Conservation (phyloP, 2,113 vertebrate genomes). For the Arizona elegans region DNA sequence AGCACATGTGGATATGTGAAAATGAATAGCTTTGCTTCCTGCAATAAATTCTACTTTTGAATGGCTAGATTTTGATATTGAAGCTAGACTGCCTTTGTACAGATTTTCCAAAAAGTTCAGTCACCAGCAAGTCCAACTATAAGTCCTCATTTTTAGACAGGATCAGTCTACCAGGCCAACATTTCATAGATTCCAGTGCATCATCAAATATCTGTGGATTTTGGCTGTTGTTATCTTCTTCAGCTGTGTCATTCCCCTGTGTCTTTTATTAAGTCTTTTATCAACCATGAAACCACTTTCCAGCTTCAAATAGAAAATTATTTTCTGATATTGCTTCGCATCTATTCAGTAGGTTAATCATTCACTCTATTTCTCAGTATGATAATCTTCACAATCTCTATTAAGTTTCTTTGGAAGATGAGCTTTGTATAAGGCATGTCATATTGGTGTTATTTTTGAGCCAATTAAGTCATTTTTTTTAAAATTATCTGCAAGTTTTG, state of each 20-base stretch:
- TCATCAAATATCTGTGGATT: background rate
- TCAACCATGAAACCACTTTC: background rate
- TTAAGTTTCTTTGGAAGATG: background rate
- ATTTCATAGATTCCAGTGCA: background rate
- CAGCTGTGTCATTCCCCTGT: background rate
- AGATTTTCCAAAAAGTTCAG: background rate
- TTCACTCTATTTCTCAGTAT: background rate
- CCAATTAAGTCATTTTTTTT: background rate
- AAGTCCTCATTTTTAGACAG: background rate
- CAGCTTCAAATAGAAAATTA: background rate
- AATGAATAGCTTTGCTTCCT: background rate
- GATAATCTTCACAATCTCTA: background rate
- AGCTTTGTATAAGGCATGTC: background rate
- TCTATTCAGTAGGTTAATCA: background rate
- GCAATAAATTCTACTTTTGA: background rate
- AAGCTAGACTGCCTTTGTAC: conserved; percentile 5
- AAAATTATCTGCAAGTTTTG: background rate
- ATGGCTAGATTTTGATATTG: background rate
- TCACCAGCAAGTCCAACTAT: background rate
- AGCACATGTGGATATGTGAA: background rate
- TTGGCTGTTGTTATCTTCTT: background rate
- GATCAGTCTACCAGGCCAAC: background rate
- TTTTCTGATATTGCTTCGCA: background rate
- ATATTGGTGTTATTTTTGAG: background rate
- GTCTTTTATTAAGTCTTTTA: background rate